These are phyloP conservation scores for Hipposideros larvatus DNA, from an alignment of 2,797 vertebrate genomes.

Conservation along the genomic window DNA sequence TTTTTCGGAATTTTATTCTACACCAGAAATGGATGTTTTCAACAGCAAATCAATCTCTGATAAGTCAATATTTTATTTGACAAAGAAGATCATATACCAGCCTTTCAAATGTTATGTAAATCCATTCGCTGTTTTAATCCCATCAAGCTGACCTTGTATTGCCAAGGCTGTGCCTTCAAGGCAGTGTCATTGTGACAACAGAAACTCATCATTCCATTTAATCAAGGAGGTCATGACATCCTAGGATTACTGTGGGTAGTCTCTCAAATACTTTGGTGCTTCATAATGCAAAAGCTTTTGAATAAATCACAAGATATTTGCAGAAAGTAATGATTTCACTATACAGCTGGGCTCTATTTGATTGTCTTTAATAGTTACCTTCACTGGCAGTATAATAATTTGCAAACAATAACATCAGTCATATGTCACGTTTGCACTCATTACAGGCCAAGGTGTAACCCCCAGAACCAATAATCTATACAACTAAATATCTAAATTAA, in stretches of 20 bases:
- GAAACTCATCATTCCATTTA: constrained; percentile 85
- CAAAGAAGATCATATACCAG: constrained; percentile 76
- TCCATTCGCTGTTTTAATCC: constrained; percentile 82
- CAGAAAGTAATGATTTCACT: constrained; percentile 70
- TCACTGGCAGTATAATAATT: constrained; percentile 80
- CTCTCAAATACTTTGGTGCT: constrained; percentile 79
- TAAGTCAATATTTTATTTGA: constrained; percentile 79
- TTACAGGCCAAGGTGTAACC: constrained; percentile 80
- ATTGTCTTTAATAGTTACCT: constrained; percentile 83
- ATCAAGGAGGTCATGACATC: constrained; percentile 85
- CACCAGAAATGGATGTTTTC: constrained; percentile 80
- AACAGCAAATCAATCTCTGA: constrained; percentile 81
- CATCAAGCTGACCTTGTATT: constrained; percentile 74
- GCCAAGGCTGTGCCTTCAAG: constrained; percentile 81
- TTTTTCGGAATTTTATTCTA: constrained; percentile 77
- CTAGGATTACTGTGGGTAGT: constrained; percentile 83
- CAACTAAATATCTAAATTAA: constrained; percentile 79
- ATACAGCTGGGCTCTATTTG: constrained; percentile 72
- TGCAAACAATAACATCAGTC: constrained; percentile 84
- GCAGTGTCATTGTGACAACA: constrained; percentile 84
- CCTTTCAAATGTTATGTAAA: constrained; percentile 82
- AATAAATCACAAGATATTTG: constrained; percentile 85
- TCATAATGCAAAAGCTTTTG: constrained; percentile 73
- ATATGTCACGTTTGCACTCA: constrained; percentile 76
- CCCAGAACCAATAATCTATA: constrained; percentile 79